Evolutionary conservation across 2,888 invertebrate genomes (phyloP).

Genomic region (Coecobrya sp.): DNA sequence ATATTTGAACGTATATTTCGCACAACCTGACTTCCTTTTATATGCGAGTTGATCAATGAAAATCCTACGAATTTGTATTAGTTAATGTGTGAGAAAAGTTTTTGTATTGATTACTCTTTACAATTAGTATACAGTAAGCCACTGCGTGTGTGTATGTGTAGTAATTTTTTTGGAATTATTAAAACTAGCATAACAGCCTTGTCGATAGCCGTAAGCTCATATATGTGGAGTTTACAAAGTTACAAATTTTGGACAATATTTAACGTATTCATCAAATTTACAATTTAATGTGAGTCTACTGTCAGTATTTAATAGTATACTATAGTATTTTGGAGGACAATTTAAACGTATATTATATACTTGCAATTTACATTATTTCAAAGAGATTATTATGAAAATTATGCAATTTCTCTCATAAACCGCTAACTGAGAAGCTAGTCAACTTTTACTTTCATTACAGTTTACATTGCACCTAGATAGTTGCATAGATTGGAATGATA

Average conservation of each 20-base stretch:
- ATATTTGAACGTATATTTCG: too few species aligned
- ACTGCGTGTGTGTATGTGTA: background rate
- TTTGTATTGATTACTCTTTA: background rate
- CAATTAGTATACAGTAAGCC: constrained; percentile 31
- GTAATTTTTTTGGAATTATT: background rate
- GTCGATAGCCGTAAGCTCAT: constrained; percentile 55
- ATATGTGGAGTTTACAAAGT: background rate
- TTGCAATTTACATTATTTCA: too few species aligned
- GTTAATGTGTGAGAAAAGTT: background rate
- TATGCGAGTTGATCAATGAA: background rate
- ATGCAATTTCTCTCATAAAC: too few species aligned
- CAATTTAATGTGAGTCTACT: background rate
- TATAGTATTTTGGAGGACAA: background rate
- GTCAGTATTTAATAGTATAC: background rate
- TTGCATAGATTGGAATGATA: background rate
- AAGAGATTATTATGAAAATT: background rate
- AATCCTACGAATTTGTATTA: background rate
- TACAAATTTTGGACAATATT: background rate
- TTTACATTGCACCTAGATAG: background rate
- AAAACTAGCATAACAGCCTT: constrained; percentile 47
- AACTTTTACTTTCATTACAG: background rate
- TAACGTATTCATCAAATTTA: background rate
- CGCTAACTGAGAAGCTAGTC: background rate
- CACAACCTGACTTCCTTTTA: too few species aligned
- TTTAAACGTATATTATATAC: background rate